phyloP scores from a whole-genome alignment of 2,797 vertebrate genomes.

The Semaprochilodus insignis region DNA sequence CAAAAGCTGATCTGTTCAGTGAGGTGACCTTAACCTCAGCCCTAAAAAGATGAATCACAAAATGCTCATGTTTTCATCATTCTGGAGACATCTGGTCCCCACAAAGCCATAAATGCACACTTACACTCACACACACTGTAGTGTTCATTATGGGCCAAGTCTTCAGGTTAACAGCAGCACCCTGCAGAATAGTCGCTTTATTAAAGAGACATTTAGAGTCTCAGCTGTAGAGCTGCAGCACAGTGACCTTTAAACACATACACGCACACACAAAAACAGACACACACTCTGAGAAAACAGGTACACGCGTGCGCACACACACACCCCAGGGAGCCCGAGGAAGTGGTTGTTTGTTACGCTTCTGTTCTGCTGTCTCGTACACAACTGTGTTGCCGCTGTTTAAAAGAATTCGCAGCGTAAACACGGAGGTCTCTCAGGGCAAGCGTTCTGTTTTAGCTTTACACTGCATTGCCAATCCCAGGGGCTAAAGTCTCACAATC shows the following conservation, averaged over 20 bases:
- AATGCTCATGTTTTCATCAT: too few relatives aligned
- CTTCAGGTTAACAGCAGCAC: constrained; percentile 1
- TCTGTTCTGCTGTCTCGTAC: constrained; percentile 2
- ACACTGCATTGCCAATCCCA: neutral
- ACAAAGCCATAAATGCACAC: neutral
- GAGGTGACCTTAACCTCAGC: too few relatives aligned
- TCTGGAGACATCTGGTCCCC: neutral
- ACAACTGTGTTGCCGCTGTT: neutral
- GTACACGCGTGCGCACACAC: constrained; percentile 7
- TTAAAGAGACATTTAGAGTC: constrained; percentile 28
- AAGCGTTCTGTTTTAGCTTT: neutral
- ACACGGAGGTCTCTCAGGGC: constrained; percentile 7
- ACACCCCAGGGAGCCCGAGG: neutral
- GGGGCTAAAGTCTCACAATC: neutral
- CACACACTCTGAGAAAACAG: neutral
- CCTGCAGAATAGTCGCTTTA: constrained; percentile 10
- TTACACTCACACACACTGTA: neutral
- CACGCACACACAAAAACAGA: constrained; percentile 2
- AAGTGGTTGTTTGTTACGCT: neutral
- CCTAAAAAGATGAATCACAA: too few relatives aligned
- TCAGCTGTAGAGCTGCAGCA: constrained; percentile 10
- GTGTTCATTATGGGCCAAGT: neutral
- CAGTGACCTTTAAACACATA: constrained; percentile 32
- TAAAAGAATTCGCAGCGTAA: neutral
- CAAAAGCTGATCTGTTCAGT: too few relatives aligned